phyloP scores from a whole-genome alignment of 1,140 invertebrate genomes.

The Drosophila bifasciata region DNA sequence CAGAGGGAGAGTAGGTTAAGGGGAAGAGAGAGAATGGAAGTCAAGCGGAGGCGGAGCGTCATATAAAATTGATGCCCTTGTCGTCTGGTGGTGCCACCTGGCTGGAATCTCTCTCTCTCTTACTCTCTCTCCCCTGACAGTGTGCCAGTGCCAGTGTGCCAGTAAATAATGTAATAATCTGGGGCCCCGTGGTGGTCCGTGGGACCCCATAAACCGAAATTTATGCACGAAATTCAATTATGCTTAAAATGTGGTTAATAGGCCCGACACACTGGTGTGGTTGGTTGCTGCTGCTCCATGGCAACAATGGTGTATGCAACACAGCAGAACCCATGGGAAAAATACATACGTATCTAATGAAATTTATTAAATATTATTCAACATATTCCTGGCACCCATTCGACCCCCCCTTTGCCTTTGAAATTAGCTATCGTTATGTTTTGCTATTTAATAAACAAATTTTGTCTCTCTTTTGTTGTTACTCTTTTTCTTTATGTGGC shows the following conservation, averaged over 20 bases:
- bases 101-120: conserved; percentile 22
- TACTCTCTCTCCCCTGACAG: too few species aligned
- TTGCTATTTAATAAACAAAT: conserved; percentile 77
- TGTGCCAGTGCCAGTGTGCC: conserved; percentile 22
- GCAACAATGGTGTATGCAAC: conserved; percentile 58
- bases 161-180: conserved; percentile 83
- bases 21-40: conserved; percentile 1
- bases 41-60: conserved; percentile 39
- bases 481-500: conserved; percentile 61
- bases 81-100: conserved; percentile 64
- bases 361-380: conserved; percentile 61
- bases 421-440: conserved; percentile 78
- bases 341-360: conserved; percentile 43
- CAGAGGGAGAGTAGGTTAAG: background rate
- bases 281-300: conserved; percentile 14
- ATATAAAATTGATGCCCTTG: conserved; percentile 75
- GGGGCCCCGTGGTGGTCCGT: conserved; percentile 68
- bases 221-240: conserved; percentile 82
- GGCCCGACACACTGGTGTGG: conserved; percentile 52
- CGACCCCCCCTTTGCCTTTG: background rate
- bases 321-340: conserved; percentile 53
- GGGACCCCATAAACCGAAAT: conserved; percentile 78
- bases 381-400: conserved; percentile 15
- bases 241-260: conserved; percentile 82
- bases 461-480: conserved; percentile 44